Evolutionary conservation across 1,140 invertebrate species (phyloP).

Genomic region (Stenopsyche tienmushanensis): DNA sequence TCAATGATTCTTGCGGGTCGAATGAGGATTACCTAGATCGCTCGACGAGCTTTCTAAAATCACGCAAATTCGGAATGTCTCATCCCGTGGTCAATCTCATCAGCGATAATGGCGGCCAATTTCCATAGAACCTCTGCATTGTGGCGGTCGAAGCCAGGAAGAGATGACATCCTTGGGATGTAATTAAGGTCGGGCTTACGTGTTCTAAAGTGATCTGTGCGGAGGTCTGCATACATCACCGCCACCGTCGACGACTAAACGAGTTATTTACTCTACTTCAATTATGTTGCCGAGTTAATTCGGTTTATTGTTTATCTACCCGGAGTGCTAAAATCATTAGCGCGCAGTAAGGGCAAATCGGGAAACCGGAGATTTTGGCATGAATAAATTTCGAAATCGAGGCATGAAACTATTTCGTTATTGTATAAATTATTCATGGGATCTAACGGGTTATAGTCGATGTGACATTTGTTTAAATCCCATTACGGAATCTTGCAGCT

Average conservation of each 20-base stretch:
- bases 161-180: conserved; percentile 11
- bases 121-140: conserved; percentile 10
- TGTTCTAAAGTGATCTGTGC: not conserved
- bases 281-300: conserved; percentile 16
- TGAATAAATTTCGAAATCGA: too few relatives aligned
- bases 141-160: conserved; percentile 6
- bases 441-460: too few relatives aligned
- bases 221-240: not conserved
- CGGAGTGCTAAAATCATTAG: too few relatives aligned
- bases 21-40: too few relatives aligned
- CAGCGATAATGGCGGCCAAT: conserved; percentile 2
- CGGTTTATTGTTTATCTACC: conserved; percentile 11
- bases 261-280: conserved; percentile 12
- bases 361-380: too few relatives aligned
- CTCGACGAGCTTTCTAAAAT: too few relatives aligned
- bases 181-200: conserved; percentile 11
- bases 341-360: too few relatives aligned
- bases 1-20: too few relatives aligned
- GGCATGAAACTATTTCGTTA: too few relatives aligned
- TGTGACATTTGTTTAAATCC: too few relatives aligned
- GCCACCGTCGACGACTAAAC: conserved; percentile 2
- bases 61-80: not conserved
- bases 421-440: too few relatives aligned
- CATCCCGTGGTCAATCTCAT: not conserved
- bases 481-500: too few relatives aligned